Evolutionary conservation across 2,113 vertebrate genomes (phyloP), one percentile per base, ranked within the genome.

Genomic region (Notarius lentiginosus): DNA sequence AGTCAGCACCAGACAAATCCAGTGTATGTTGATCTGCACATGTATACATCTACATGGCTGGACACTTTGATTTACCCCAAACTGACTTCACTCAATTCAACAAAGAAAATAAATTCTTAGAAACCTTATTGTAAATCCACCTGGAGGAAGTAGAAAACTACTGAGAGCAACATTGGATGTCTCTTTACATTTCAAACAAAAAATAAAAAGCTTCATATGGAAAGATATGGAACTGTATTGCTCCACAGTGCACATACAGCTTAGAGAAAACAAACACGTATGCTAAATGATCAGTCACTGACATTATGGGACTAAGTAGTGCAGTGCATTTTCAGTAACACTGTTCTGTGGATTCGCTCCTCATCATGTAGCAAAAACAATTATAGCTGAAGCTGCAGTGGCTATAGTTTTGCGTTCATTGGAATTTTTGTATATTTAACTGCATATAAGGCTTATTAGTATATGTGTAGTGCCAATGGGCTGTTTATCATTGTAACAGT

Each of bases 301-400:
- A 58, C 3, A 65, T 27, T 41, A 41, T 41, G 34, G 34, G 34
- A 41, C 34, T n/a, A 51, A 51, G 51, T 51, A 51, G 51, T 51
- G 51, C 51, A 51, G 51, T 51, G 6, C 51, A 51, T 41, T 41
- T 41, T 41, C 34, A 41, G 0, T 66, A 53, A 53, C 24, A 68
- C 6, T 53, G 49, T 66, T 82, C 24, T 70, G 65, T 83, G 14
- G 61, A 15, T n/a, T 27, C 24, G 53, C 0, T 70, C 9, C 3
- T 51, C 47, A 66, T 66, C 41, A 51, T 66, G 41, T 22, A 66
- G 47, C 41, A 1, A 65, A 66, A 24, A 47, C 41, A 83, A 83
- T 83, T 49, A 66, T 24, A 66, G 61, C 24, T 68, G 10, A 83
- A 63, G 81, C 61, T 68, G 49, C 81, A 83, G 65, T 51, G 51